Evolutionary conservation across 2,888 invertebrate species (phyloP).

Genomic region (Catocala sponsa): DNA sequence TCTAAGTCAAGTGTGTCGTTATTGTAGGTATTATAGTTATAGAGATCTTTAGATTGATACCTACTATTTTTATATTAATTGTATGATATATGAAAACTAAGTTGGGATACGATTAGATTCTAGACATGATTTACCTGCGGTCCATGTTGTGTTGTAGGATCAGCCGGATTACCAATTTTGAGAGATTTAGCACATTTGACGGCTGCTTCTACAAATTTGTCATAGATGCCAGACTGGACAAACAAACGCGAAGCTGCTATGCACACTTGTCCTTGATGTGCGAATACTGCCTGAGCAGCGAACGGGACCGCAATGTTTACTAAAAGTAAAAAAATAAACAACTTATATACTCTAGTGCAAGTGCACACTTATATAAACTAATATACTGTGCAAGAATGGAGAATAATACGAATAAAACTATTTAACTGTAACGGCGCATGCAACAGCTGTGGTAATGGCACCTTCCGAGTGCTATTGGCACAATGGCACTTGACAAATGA

Average conservation of each 20-base stretch:
- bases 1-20: too few relatives aligned
- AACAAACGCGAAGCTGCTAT: conserved; percentile 57
- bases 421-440: too few relatives aligned
- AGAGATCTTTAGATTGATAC: too few relatives aligned
- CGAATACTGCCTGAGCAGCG: conserved; percentile 51
- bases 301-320: conserved; percentile 50
- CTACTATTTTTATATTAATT: too few relatives aligned
- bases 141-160: conserved; percentile 60
- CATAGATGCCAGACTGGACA: conserved; percentile 89
- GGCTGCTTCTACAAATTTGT: conserved; percentile 93
- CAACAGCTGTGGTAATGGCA: too few relatives aligned
- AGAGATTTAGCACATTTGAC: conserved; percentile 89
- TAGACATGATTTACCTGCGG: conserved; percentile 49
- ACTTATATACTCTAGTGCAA: conserved; percentile 88
- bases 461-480: too few relatives aligned
- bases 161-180: conserved; percentile 89
- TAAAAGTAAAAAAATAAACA: conserved; percentile 17
- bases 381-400: too few relatives aligned
- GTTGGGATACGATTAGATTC: too few relatives aligned
- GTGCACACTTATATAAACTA: conserved; percentile 59
- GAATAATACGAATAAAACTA: too few relatives aligned
- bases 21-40: too few relatives aligned
- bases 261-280: conserved; percentile 56
- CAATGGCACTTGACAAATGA: too few relatives aligned
- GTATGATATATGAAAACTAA: too few relatives aligned